A percentile compares a stretch with the other conserved stretches of the same genome.
These are phyloP conservation scores for Teleopsis dalmanni DNA, from an alignment of 1,140 invertebrate genomes.

Conservation along the genomic window DNA sequence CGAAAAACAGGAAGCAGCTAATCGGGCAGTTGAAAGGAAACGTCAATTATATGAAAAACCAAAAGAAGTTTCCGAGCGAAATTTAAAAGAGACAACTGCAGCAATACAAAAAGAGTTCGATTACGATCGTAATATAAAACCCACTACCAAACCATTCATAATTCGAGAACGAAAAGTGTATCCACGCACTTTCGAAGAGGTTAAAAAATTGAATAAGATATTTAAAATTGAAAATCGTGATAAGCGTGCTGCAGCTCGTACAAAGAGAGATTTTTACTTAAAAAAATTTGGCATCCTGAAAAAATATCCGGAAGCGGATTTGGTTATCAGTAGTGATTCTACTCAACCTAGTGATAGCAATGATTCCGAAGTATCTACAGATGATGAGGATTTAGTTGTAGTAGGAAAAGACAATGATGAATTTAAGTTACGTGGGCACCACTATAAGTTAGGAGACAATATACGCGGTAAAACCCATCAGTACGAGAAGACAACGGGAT, in stretches of 20 bases:
- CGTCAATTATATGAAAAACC: slow-evolving; percentile 15
- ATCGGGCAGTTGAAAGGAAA: slow-evolving; percentile 13
- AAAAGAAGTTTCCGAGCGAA: slow-evolving; percentile 24
- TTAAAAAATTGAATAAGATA: slow-evolving; percentile 25
- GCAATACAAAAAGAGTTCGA: slow-evolving; percentile 29
- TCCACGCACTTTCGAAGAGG: slow-evolving; percentile 34
- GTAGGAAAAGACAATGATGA: slow-evolving; percentile 32
- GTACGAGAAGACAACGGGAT: slow-evolving; percentile 27
- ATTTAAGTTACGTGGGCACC: slow-evolving; percentile 34
- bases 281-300: slow-evolving; percentile 25
- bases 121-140: slow-evolving; percentile 10
- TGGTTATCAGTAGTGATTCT: slow-evolving; percentile 22
- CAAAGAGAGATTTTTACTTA: slow-evolving; percentile 26
- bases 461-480: slow-evolving; percentile 33
- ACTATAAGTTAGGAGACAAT: slow-evolving; percentile 31
- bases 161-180: no score
- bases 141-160: slow-evolving; percentile 13
- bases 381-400: slow-evolving; percentile 33
- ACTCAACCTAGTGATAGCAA: slow-evolving; percentile 17
- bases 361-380: slow-evolving; percentile 19
- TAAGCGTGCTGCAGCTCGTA: slow-evolving; percentile 20
- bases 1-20: not conserved
- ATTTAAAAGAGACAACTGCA: slow-evolving; percentile 22
- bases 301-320: slow-evolving; percentile 20
- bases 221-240: slow-evolving; percentile 31